phyloP scores from a whole-genome alignment of 1,140 invertebrate genomes.

The Neotoxoptera formosana region DNA sequence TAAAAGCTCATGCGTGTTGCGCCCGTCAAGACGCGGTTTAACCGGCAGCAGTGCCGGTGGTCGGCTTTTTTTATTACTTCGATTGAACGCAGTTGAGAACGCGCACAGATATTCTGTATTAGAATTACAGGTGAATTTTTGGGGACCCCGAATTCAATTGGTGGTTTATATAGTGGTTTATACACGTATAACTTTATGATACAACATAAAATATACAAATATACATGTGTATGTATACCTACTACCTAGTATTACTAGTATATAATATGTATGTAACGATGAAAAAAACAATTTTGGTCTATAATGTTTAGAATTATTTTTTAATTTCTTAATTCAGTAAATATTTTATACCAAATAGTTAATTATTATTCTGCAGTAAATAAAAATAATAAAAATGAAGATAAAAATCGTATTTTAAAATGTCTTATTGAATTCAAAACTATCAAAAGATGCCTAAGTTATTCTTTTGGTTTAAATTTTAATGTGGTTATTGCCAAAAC shows the following conservation, averaged over 20 bases:
- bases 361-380: not conserved
- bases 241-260: too few relatives aligned
- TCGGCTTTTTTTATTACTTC: conserved; percentile 12
- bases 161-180: not conserved
- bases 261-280: not conserved
- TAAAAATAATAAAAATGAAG: not conserved
- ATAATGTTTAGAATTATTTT: not conserved
- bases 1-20: conserved; percentile 55
- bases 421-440: not conserved
- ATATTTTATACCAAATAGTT: not conserved
- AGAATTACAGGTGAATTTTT: not conserved
- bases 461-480: too few relatives aligned
- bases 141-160: not conserved
- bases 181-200: not conserved
- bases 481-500: too few relatives aligned
- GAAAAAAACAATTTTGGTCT: not conserved
- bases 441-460: too few relatives aligned
- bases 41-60: conserved; percentile 23
- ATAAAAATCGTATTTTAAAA: not conserved
- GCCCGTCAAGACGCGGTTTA: conserved; percentile 42
- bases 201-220: not conserved
- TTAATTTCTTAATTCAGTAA: not conserved
- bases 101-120: not conserved
- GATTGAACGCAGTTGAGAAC: not conserved
- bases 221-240: not conserved